A percentile compares a stretch with the other conserved stretches of the same genome.
Evolutionary conservation across 2,797 vertebrate genomes (phyloP).

Genomic region (Leuciscus waleckii): DNA sequence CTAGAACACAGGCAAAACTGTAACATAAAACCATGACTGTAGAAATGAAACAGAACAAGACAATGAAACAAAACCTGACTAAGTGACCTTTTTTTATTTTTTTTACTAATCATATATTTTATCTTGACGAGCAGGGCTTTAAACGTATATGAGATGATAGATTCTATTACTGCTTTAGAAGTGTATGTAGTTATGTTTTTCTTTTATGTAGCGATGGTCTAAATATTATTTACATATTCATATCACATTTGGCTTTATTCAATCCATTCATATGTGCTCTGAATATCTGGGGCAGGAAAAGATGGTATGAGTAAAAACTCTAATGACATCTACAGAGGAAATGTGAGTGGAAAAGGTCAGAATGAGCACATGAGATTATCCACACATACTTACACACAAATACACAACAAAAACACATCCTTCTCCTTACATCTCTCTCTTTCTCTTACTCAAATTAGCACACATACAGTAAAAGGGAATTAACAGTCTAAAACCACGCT

Average conservation of each 20-base stretch:
- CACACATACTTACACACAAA: constrained; percentile 4
- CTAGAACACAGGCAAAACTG: background rate
- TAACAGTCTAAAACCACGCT: background rate
- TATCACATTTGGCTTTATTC: constrained; percentile 23
- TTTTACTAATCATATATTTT: background rate
- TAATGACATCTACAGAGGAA: constrained; percentile 73
- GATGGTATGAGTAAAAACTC: constrained; percentile 70
- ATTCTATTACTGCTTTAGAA: background rate
- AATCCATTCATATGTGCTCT: constrained; percentile 30
- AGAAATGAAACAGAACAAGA: too few relatives aligned
- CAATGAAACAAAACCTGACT: too few relatives aligned
- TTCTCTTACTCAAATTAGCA: background rate
- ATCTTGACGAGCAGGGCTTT: background rate
- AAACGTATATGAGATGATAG: background rate
- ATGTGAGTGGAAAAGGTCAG: constrained; percentile 69
- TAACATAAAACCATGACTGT: background rate
- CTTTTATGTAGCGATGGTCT: background rate
- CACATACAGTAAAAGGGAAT: background rate
- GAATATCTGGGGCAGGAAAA: constrained; percentile 61
- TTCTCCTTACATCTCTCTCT: constrained; percentile 6
- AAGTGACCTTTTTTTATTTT: background rate
- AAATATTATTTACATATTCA: constrained; percentile 28
- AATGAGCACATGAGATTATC: constrained; percentile 54
- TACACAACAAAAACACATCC: background rate
- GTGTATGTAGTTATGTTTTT: background rate